Percentiles rank a stretch among this genome's conserved stretches.
Conservation (phyloP, 1,140 invertebrate genomes). For the Tribolium madens region DNA sequence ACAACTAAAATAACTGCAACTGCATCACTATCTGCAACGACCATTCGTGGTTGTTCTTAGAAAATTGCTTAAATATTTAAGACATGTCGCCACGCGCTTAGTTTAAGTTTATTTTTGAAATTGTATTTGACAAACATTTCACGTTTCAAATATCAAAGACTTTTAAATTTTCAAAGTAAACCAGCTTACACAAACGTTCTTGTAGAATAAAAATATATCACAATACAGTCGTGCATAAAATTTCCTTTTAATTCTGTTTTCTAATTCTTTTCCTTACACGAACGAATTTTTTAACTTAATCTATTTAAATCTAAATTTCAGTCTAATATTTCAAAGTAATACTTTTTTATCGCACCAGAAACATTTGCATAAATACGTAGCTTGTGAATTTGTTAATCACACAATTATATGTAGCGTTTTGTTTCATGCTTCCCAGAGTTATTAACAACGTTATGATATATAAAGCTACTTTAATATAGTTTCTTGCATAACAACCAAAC, state of each 20-base stretch:
- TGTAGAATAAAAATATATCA: constrained; percentile 23
- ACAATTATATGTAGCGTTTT: constrained; percentile 34
- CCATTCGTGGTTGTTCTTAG: background rate
- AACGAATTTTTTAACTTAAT: constrained; percentile 5
- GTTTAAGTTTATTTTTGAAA: constrained; percentile 39
- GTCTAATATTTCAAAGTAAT: constrained; percentile 7
- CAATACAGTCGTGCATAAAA: background rate
- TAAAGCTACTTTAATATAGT: background rate
- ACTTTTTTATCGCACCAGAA: background rate
- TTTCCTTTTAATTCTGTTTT: background rate
- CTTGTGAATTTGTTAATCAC: constrained; percentile 13
- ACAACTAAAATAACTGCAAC: constrained; percentile 8
- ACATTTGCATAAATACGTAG: constrained; percentile 13
- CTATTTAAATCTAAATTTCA: background rate
- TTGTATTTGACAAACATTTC: constrained; percentile 33
- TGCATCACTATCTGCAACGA: background rate
- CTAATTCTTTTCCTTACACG: background rate
- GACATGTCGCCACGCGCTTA: background rate
- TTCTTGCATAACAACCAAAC: constrained; percentile 17
- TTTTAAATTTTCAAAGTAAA: constrained; percentile 37
- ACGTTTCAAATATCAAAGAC: constrained; percentile 44
- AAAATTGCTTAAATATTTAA: background rate
- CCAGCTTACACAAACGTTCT: constrained; percentile 27
- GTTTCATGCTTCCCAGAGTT: constrained; percentile 21
- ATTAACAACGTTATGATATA: constrained; percentile 5